Evolutionary conservation across 2,113 vertebrate genomes (phyloP), one percentile per base, ranked within the genome.

Genomic region (Orthonyx spaldingii): DNA sequence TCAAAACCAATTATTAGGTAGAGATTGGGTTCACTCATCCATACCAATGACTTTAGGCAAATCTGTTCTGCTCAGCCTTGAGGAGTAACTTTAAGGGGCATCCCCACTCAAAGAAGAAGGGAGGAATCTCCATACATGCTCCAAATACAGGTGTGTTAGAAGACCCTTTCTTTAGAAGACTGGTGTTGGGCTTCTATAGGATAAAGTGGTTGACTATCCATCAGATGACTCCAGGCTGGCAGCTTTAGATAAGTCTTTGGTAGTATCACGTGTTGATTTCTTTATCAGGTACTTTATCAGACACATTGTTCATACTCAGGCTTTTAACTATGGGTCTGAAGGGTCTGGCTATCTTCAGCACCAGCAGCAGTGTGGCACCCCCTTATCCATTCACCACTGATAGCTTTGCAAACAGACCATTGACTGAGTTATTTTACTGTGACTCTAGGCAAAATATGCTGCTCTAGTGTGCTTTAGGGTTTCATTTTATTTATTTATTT

Each of bases 51-150:
- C 19, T 23, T 15, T 55, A 15, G 17, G n/a, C 3, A 47, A 39
- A 64, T 56, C 23, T 39, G 18, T 47, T 56, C n/a, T 1, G 1
- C 41, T 74, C 3, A 65, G n/a, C 28, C 41, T 56, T 47, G 12
- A 20, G 2, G 0, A 49, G 4, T n/a, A 63, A 39, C 19, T 20
- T 33, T 55, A 49, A 47, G 11, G n/a, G 12, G 8, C 1, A 1
- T 24, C 20, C 10, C 24, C 30, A 56, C 16, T 24, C 10, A 65
- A 84, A 39, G 35, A 56, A 23, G 50, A 56, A 57, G 20, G 8
- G 8, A 41, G 19, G 24, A 35, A 49, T 57, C 35, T 66, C 24
- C 24, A 75, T 13, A 65, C 1, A 1, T 44, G 21, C 26, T 53
- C 24, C 30, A 13, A 66, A 75, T 35, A 49, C 10, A 28, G 28